Conservation (phyloP, 2,888 invertebrate species). For the Cacoxenus indagator region DNA sequence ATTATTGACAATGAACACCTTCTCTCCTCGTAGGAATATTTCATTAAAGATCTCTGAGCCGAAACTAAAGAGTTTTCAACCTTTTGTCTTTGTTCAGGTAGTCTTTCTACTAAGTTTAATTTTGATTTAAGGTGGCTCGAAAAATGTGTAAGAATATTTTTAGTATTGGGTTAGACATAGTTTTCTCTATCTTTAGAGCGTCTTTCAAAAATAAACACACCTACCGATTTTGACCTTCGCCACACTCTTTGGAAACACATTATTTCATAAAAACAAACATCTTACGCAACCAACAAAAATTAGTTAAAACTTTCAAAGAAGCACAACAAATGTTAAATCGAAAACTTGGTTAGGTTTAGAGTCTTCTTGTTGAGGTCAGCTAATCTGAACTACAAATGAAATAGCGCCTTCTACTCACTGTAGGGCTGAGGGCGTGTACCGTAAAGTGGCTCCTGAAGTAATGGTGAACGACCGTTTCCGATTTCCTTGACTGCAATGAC, state of each 20-base stretch:
- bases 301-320: too few relatives aligned
- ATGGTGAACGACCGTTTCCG: slow-evolving; percentile 80
- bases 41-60: too few relatives aligned
- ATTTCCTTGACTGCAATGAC: slow-evolving; percentile 71
- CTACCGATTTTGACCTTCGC: neutral
- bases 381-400: slow-evolving; percentile 63
- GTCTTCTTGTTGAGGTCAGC: slow-evolving; percentile 48
- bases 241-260: neutral
- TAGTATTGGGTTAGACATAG: too few relatives aligned
- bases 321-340: neutral
- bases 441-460: slow-evolving; percentile 90
- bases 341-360: neutral
- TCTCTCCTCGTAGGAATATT: too few relatives aligned
- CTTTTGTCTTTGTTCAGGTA: too few relatives aligned
- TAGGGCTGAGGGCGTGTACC: slow-evolving; percentile 90
- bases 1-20: too few relatives aligned
- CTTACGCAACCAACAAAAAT: neutral
- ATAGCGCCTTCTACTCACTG: slow-evolving; percentile 78
- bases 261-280: neutral
- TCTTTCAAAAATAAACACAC: neutral
- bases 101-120: too few relatives aligned
- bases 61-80: too few relatives aligned
- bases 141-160: too few relatives aligned
- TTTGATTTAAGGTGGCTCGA: too few relatives aligned
- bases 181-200: neutral